Evolutionary conservation across 2,888 invertebrate genomes (phyloP).

Genomic region (Helobdella robusta): DNA sequence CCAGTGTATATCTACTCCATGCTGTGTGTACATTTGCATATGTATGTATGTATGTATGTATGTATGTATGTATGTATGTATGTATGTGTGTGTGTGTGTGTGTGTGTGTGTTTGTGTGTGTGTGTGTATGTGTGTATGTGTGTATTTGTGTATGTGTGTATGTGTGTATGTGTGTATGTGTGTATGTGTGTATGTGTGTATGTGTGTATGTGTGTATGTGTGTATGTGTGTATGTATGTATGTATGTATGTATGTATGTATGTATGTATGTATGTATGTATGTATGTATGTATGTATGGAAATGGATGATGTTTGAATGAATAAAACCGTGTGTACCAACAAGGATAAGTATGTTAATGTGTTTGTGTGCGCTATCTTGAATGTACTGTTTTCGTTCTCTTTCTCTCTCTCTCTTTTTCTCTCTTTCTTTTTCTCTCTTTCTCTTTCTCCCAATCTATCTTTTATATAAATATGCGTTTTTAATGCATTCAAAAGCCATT

Average conservation of each 20-base stretch:
- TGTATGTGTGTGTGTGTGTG: neutral
- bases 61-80: neutral
- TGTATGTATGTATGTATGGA: neutral
- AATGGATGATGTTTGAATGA: neutral
- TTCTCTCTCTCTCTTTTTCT: too few relatives aligned
- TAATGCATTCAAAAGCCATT: too few relatives aligned
- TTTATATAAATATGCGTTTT: too few relatives aligned
- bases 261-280: neutral
- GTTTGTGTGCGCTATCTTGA: neutral
- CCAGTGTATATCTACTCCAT: too few relatives aligned
- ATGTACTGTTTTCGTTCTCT: too few relatives aligned
- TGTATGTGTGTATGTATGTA: neutral
- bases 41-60: too few relatives aligned
- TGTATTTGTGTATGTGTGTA: neutral
- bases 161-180: conserved; percentile 10
- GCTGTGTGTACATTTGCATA: too few relatives aligned
- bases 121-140: neutral
- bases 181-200: conserved; percentile 13
- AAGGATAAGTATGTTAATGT: neutral
- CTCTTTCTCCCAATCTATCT: too few relatives aligned
- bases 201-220: neutral
- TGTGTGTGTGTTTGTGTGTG: too few relatives aligned
- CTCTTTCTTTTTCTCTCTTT: too few relatives aligned
- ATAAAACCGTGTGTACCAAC: neutral
- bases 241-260: neutral